A percentile compares a stretch with the other conserved stretches of the same genome.
These are phyloP conservation scores for Ephialtes manifestator DNA, from an alignment of 2,888 invertebrate species.

Conservation along the genomic window DNA sequence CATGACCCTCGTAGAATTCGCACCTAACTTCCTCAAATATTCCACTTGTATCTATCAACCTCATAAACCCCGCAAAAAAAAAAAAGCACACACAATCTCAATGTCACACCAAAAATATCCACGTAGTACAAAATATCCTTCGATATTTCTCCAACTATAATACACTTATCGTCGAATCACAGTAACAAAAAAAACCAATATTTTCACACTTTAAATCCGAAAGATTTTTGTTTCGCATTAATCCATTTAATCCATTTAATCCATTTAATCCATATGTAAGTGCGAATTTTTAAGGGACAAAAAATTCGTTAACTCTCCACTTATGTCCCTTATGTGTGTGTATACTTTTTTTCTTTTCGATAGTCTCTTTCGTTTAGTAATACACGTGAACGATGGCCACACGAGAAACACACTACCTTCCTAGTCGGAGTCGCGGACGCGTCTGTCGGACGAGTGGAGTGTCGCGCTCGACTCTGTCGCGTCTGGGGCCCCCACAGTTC, in stretches of 20 bases:
- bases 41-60: not conserved
- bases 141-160: not conserved
- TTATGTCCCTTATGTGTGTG: not conserved
- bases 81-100: not conserved
- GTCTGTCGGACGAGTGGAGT: conserved; percentile 81
- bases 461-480: conserved; percentile 81
- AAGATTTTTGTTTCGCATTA: conserved; percentile 11
- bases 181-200: not conserved
- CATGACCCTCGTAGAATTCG: not conserved
- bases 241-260: conserved; percentile 44
- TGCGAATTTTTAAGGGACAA: not conserved
- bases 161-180: conserved; percentile 6
- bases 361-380: not conserved
- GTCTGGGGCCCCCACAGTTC: conserved; percentile 71
- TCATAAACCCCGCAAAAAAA: not conserved
- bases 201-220: conserved; percentile 14
- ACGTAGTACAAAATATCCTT: not conserved
- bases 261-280: not conserved
- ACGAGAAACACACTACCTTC: conserved; percentile 71
- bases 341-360: not conserved
- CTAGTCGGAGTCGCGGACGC: conserved; percentile 84
- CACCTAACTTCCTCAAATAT: not conserved
- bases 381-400: conserved; percentile 59
- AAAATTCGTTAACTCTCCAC: not conserved
- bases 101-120: not conserved